Evolutionary conservation across 2,888 invertebrate species (phyloP).

Genomic region (Athalia rosae): DNA sequence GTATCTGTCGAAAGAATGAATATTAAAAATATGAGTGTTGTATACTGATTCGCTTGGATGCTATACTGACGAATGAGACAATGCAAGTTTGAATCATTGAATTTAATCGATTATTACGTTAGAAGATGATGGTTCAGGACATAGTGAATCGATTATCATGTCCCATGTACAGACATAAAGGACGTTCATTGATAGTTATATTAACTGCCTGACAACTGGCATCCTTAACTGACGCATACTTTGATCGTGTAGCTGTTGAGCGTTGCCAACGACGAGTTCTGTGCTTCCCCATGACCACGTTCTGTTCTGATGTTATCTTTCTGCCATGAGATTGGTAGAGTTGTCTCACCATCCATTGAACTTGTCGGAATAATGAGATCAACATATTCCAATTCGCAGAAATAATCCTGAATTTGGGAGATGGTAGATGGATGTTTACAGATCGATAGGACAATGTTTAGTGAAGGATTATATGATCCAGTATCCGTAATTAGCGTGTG

Average conservation of each 20-base stretch:
- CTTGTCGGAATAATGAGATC: conserved; percentile 28
- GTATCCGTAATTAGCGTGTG: background rate
- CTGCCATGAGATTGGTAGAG: conserved; percentile 21
- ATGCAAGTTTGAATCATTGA: conserved; percentile 41
- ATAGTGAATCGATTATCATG: conserved; percentile 57
- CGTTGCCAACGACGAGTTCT: conserved; percentile 62
- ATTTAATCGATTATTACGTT: conserved; percentile 41
- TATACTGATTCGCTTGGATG: conserved; percentile 39
- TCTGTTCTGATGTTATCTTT: conserved; percentile 49
- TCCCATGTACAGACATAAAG: conserved; percentile 62
- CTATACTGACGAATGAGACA: conserved; percentile 42
- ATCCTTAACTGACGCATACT: conserved; percentile 69
- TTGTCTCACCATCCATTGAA: conserved; percentile 35
- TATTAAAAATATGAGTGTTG: conserved; percentile 45
- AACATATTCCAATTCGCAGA: conserved; percentile 17
- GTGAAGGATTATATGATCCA: conserved; percentile 17
- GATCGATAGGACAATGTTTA: conserved; percentile 11
- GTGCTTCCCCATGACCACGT: conserved; percentile 62
- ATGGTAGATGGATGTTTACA: background rate
- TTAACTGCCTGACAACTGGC: conserved; percentile 67
- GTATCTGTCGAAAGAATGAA: conserved; percentile 27
- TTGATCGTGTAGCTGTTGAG: conserved; percentile 64
- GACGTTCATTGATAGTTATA: conserved; percentile 62
- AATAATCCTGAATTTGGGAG: background rate
- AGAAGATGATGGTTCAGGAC: conserved; percentile 42